Conservation (phyloP, 2,113 vertebrate species). For the Chaetops frenatus region DNA sequence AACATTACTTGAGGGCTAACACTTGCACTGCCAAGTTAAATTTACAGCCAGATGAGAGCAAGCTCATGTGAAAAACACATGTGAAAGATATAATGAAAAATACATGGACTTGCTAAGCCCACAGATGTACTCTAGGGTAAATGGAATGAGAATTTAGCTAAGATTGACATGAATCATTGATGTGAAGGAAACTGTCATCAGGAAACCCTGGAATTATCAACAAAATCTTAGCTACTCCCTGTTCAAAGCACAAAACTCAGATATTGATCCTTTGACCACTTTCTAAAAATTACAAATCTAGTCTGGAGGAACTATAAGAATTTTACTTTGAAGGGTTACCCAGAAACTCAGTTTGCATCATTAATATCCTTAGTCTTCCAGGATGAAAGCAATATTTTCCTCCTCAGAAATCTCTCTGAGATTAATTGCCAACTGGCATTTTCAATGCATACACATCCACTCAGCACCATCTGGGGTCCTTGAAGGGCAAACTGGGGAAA, state of each 20-base stretch:
- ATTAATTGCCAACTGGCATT: background rate
- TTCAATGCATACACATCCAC: background rate
- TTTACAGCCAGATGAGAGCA: conserved; percentile 7
- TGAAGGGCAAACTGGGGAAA: background rate
- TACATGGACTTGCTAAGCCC: background rate
- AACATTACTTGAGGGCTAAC: background rate
- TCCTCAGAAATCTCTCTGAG: background rate
- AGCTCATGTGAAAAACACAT: background rate
- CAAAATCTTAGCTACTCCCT: background rate
- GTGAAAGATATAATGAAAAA: conserved; percentile 31
- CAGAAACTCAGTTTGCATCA: background rate
- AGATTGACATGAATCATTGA: background rate
- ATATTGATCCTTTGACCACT: background rate
- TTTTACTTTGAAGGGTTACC: background rate
- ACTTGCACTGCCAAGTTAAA: background rate
- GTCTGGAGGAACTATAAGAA: background rate
- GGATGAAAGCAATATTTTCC: background rate
- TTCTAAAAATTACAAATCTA: background rate
- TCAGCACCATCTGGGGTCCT: background rate
- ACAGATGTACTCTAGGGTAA: background rate
- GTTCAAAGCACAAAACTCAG: background rate
- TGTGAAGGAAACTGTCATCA: background rate
- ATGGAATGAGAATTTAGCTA: background rate
- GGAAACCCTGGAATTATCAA: background rate
- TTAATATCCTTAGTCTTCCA: background rate